Evolutionary conservation across 1,140 invertebrate species (phyloP), one percentile per base, ranked within the genome.

Genomic region (Frieseomelitta varia): DNA sequence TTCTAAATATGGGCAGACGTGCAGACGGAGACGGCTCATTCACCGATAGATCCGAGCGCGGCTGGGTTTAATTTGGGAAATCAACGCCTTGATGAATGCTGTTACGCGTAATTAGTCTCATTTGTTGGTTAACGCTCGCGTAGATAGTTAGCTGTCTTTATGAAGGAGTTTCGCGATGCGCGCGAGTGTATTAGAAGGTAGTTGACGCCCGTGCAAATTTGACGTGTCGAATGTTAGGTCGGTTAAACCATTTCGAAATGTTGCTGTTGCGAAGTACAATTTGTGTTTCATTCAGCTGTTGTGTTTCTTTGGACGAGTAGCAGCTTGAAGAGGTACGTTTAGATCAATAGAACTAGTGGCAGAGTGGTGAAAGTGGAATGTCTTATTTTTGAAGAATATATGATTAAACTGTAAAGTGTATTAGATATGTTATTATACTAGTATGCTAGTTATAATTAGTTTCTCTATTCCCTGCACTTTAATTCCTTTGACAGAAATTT

Each of bases 1-100:
- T 73, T 81, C 79, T 87, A 67, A 74, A 87, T 71, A 74, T 51
- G n/a, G 78, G n/a, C 58, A 68, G 53, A 30, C 68, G 47, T 19
- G 65, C 34, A 58, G 27, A 51, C 51, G 63, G 34, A 58, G 24
- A 61, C 8, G 34, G 61, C 55, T 56, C 65, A 75, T 83, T 85
- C 58, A 73, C 27, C 34, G 15, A 51, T 39, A 11, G 21, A 56
- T 63, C 24, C 24, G 19, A 53, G 11, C 65, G 27, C 55, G 69
- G 58, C 17, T 12, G 19, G 47, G 15, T 27, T 63, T 21, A 17
- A 61, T 58, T 71, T 51, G 53, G 55, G 2, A 77, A 81, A 72
- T 51, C 27, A 77, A 67, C 24, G 53, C 78, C 53, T 58, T 24
- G n/a, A 30, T 73, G 53, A 79, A 56, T 56, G 51, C 51, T n/a